Evolutionary conservation across 2,113 vertebrate species (phyloP), one percentile per base, ranked within the genome.

Genomic region (Petaurus breviceps): DNA sequence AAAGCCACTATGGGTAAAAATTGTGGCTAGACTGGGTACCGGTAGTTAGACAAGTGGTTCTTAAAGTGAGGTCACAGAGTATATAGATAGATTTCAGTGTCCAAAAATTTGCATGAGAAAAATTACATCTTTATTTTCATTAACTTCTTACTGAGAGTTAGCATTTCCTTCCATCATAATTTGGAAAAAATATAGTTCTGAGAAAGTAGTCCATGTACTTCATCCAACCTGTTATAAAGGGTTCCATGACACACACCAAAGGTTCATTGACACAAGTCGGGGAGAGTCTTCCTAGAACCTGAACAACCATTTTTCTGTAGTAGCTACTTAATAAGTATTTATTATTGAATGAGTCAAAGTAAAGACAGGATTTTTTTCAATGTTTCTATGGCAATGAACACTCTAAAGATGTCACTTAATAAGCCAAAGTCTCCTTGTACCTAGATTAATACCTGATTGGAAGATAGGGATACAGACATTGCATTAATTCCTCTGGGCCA

Each of bases 321-420:
- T 84, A 43, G 68, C 12, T 84, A 84, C 68, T 84, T 84, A 84
- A 23, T 43, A 43, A 43, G n/a, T 23, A 43, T 43, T 84, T 84
- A 43, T 84, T 84, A 7, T 84, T 84, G n/a, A 84, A 84, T 84
- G n/a, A 91, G 3, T 95, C 93, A 93, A 12, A 52, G 51, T 52
- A 92, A 93, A 51, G 89, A 57, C 37, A 91, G 77, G 51, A 3
- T 28, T 28, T 84, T 91, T 91, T 25, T 24, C 28, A 52, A 26
- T 96, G 91, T 95, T 97, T 91, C 93, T 93, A 47, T 91, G 95
- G 61, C 55, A 95, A 93, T 89, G 3, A 84, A 96, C 95, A 95
- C 91, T 31, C 46, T 90, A 22, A 23, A 91, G 54, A 94, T 55
- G 1, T 52, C 93, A 94, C 77, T 91, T 91, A 92, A 90, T 37